Evolutionary conservation across 2,888 invertebrate species (phyloP), one percentile per base, ranked within the genome.

Genomic region (Calephelis perditalis): DNA sequence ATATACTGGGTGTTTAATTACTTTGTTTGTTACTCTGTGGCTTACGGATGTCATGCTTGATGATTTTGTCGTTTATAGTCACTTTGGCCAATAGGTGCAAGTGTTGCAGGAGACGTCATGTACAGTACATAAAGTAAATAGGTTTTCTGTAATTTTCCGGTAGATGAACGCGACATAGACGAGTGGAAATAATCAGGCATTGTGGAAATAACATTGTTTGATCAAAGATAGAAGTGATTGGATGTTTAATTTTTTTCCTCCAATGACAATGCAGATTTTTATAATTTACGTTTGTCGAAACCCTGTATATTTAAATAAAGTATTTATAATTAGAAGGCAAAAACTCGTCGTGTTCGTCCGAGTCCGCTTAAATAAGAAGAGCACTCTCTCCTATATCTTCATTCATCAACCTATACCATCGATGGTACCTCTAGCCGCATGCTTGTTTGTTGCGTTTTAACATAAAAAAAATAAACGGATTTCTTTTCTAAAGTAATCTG

Each of bases 141-240:
- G 68, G 69, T 75, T 76, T 75, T 75, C 76, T 78, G 84, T 82
- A 86, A 86, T 86, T 86, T 86, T 86, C 82, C 86, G 81, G 85
- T 84, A 78, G 74, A 75, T 80, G 82, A 76, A 71, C 77, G 72
- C 76, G 76, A 82, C 82, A 86, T 85, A 86, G 76, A 70, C 73
- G 74, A 75, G 78, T 81, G 74, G 77, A 71, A 74, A 78, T 77
- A 78, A 80, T 81, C 80, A 82, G 81, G 40, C 40, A 40, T 40
- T 40, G 40, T 40, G 40, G 40, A 40, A 40, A 81, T 68, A 68
- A 68, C 70, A 73, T 73, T 73, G 72, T 73, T 66, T 68, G 67
- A 65, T 59, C 63, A 64, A 66, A 65, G 63, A 63, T 63, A 63
- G 56, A 44, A 55, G 49, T 63, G 63, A 67, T 67, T 66, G 66